Conservation (phyloP, 2,888 invertebrate genomes). For the Subacronicta megacephala region DNA sequence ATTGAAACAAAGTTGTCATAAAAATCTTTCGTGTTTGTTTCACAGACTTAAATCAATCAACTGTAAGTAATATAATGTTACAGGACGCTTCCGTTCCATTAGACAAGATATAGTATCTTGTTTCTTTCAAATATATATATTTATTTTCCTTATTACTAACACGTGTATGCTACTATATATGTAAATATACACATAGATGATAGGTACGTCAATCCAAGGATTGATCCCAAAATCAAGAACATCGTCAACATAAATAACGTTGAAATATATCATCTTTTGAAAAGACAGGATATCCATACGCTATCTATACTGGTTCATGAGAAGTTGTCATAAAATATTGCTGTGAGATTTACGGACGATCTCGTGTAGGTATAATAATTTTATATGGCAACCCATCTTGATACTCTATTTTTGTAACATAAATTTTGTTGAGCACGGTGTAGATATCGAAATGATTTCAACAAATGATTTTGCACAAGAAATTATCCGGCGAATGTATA, state of each 20-base stretch:
- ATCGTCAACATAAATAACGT: slow-evolving; percentile 48
- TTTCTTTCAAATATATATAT: neutral
- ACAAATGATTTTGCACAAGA: slow-evolving; percentile 14
- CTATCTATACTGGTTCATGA: slow-evolving; percentile 40
- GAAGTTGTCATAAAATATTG: slow-evolving; percentile 39
- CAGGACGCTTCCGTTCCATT: slow-evolving; percentile 5
- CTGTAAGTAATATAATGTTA: neutral
- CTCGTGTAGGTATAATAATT: slow-evolving; percentile 7
- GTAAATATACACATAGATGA: neutral
- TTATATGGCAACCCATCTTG: slow-evolving; percentile 15
- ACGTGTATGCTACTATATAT: too few species aligned
- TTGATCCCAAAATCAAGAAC: slow-evolving; percentile 17
- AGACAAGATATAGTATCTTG: slow-evolving; percentile 14
- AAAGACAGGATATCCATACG: slow-evolving; percentile 44
- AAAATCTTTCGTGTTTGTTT: slow-evolving; percentile 11
- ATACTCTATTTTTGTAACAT: slow-evolving; percentile 18
- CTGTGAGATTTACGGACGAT: slow-evolving; percentile 42
- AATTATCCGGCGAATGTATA: slow-evolving; percentile 4
- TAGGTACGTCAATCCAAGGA: slow-evolving; percentile 13
- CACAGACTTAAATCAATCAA: slow-evolving; percentile 13
- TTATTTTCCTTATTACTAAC: too few species aligned
- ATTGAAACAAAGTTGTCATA: slow-evolving; percentile 9
- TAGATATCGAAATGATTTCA: slow-evolving; percentile 8
- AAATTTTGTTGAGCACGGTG: neutral
- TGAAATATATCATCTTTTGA: slow-evolving; percentile 29